Percentiles rank a stretch among this genome's conserved stretches.
phyloP scores from a whole-genome alignment of 1,140 invertebrate genomes.

The Ylistrum balloti region DNA sequence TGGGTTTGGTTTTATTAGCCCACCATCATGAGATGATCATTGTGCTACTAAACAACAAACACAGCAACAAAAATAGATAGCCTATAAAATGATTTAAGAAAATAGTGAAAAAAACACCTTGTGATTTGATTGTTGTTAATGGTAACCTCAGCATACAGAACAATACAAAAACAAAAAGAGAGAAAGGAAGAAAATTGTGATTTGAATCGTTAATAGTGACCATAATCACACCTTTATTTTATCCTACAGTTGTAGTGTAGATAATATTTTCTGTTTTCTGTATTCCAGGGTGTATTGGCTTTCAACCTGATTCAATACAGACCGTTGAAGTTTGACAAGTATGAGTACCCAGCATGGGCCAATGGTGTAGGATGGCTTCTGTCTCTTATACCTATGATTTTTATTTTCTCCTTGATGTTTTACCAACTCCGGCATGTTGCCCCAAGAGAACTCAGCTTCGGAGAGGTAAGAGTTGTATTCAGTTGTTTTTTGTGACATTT shows the following conservation, averaged over 20 bases:
- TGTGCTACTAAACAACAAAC: no score
- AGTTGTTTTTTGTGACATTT: no score
- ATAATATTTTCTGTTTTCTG: conserved; percentile 41
- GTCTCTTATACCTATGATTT: conserved; percentile 85
- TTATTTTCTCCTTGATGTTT: conserved; percentile 85
- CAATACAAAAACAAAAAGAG: no score
- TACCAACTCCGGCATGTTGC: conserved; percentile 63
- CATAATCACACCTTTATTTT: not conserved
- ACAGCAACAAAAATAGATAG: no score
- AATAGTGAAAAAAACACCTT: no score
- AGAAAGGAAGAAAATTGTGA: no score
- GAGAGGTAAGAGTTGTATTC: conserved; percentile 62
- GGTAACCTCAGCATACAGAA: no score
- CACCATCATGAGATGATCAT: no score
- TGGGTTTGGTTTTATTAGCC: no score
- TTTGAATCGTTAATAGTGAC: no score
- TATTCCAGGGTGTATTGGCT: conserved; percentile 88
- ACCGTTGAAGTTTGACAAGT: conserved; percentile 82
- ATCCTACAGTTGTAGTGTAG: not conserved
- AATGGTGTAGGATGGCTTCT: conserved; percentile 90
- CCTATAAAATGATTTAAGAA: no score
- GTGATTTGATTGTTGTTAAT: no score
- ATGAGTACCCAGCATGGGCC: conserved; percentile 91
- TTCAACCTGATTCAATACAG: conserved; percentile 93
- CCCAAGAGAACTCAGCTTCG: conserved; percentile 62